Conservation (phyloP, 2,888 invertebrate species). For the Digitonthophagus gazella region DNA sequence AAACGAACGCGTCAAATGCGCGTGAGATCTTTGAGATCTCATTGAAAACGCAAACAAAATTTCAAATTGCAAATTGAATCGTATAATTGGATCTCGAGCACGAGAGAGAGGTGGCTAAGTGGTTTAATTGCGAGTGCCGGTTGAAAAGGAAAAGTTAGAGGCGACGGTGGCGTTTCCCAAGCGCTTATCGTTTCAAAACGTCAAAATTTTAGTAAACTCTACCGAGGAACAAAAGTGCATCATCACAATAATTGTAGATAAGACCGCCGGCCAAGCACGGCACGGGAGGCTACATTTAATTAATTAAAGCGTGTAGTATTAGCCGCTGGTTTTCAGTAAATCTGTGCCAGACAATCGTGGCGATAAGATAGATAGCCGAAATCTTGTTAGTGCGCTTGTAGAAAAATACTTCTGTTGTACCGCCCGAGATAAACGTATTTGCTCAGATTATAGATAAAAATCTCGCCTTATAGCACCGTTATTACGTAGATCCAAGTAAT, state of each 20-base stretch:
- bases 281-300: background rate
- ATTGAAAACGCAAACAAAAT: no score
- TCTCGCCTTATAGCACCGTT: background rate
- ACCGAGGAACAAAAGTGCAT: background rate
- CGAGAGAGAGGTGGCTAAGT: background rate
- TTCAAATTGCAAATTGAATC: no score
- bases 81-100: background rate
- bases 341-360: background rate
- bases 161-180: background rate
- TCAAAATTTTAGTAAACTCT: background rate
- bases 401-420: conserved; percentile 11
- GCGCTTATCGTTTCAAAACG: background rate
- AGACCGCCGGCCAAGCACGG: background rate
- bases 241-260: background rate
- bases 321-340: background rate
- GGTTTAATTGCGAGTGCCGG: background rate
- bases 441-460: conserved; percentile 13
- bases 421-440: conserved; percentile 15
- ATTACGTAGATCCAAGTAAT: background rate
- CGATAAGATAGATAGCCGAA: background rate
- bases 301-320: background rate
- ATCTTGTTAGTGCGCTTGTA: conserved; percentile 4
- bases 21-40: background rate
- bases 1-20: no score
- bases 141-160: background rate